Conservation (phyloP, 2,797 vertebrate genomes). For the Alca torda region DNA sequence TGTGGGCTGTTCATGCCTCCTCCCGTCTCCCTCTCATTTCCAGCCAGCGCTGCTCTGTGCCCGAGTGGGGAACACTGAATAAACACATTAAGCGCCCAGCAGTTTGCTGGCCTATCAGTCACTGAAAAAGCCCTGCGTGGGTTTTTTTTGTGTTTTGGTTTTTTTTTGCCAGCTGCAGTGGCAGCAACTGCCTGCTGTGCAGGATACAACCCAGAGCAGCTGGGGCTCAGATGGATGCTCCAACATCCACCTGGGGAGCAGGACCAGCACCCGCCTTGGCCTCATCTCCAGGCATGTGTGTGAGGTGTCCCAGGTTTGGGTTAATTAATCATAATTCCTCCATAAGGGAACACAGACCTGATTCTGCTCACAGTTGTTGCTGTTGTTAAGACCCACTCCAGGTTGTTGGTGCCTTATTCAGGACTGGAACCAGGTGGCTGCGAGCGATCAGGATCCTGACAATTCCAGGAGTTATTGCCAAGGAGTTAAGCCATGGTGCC, state of each 20-base stretch:
- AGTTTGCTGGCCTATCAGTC: not conserved
- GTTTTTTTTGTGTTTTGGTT: not conserved
- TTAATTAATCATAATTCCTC: not conserved
- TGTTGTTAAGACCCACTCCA: not conserved
- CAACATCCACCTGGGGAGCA: not conserved
- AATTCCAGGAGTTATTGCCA: not conserved
- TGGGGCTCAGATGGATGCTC: rapidly evolving
- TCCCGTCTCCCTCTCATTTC: not conserved
- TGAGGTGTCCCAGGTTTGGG: not conserved
- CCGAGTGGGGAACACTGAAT: not conserved
- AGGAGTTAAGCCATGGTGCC: not conserved
- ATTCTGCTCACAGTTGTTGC: not conserved
- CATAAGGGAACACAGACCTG: not conserved
- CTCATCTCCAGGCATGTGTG: not conserved
- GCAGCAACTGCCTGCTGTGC: rapidly evolving
- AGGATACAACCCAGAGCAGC: rapidly evolving
- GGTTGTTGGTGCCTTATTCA: not conserved
- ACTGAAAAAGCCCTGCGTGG: not conserved
- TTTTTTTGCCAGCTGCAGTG: not conserved
- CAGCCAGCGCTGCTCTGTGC: rapidly evolving
- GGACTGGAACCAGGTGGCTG: not conserved
- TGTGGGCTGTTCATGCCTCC: not conserved
- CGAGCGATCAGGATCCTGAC: not conserved
- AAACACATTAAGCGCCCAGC: not conserved
- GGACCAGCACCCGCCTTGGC: not conserved